These are phyloP conservation scores for Leucophora obtusa DNA, from an alignment of 2,888 invertebrate genomes.

Conservation along the genomic window DNA sequence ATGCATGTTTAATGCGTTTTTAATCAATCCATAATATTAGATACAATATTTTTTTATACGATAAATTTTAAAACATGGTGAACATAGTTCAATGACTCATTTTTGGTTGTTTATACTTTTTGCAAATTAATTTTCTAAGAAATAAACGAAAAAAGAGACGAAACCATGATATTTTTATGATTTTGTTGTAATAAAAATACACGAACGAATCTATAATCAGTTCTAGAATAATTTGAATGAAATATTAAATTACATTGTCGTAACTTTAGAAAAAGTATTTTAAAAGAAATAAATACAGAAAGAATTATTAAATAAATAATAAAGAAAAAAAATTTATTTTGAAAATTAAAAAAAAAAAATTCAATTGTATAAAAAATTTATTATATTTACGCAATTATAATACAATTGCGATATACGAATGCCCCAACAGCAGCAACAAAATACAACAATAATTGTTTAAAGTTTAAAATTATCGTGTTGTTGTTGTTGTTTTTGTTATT, in stretches of 20 bases:
- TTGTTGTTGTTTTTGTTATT: conserved; percentile 32
- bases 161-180: conserved; percentile 13
- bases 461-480: conserved; percentile 7
- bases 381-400: conserved; percentile 41
- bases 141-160: not conserved
- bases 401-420: conserved; percentile 29
- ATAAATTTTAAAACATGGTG: conserved; percentile 13
- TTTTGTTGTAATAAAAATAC: not conserved
- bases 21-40: conserved; percentile 25
- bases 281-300: conserved; percentile 17
- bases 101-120: conserved; percentile 35
- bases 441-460: not conserved
- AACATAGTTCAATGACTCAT: conserved; percentile 60
- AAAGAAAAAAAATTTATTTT: conserved; percentile 12
- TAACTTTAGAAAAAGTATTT: not conserved
- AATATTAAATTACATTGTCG: conserved; percentile 19
- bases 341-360: not conserved
- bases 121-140: conserved; percentile 39
- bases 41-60: conserved; percentile 7
- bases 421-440: not conserved
- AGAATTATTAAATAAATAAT: conserved; percentile 10
- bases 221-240: not conserved
- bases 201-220: not conserved
- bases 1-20: conserved; percentile 30
- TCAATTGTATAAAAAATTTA: not conserved